Evolutionary conservation across 2,797 vertebrate genomes (phyloP), one percentile per base, ranked within the genome.

Genomic region (Hapalemur alaotrensis): DNA sequence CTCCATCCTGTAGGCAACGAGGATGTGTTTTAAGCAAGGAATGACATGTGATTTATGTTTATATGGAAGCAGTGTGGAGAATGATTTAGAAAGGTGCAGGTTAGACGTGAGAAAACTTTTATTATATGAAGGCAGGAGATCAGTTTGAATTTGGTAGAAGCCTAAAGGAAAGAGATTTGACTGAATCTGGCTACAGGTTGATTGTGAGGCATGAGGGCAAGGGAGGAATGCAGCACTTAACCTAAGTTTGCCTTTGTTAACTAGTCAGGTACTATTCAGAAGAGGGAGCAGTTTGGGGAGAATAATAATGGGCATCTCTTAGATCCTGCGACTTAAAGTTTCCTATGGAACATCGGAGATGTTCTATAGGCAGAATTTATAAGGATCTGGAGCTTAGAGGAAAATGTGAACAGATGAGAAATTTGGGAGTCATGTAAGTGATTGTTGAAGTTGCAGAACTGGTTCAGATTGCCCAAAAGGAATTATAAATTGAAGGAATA

Each of bases 361-460:
- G 61, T 94, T 92, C 10, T 22, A 0, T 78, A 15, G n/a, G 18
- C 46, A 82, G 12, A 78, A 54, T 78, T 88, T 94, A 4, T 81
- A 90, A 84, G 30, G 25, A 6, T 91, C 50, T 72, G 46, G 69
- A 87, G 48, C 35, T 96, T 76, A 85, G 18, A 43, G 23, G 13
- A 67, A 95, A 59, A 63, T 73, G 38, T 88, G 17, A 76, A 50
- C 23, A 43, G 61, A 30, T 93, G 57, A 96, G 54, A 73, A 30
- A 61, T 59, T 94, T 87, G 17, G 38, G 12, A 86, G 4, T 89
- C 50, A 48, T 65, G 3, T 15, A 73, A 32, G n/a, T 73, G 38
- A 67, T 67, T 91, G 38, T 75, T 30, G 63, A 95, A 82, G 54
- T 79, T 96, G 41, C n/a, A 61, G 73, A 93, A 90, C 28, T 81